Conservation (phyloP, 2,797 vertebrate species). For the Chaenodraco wilsoni region DNA sequence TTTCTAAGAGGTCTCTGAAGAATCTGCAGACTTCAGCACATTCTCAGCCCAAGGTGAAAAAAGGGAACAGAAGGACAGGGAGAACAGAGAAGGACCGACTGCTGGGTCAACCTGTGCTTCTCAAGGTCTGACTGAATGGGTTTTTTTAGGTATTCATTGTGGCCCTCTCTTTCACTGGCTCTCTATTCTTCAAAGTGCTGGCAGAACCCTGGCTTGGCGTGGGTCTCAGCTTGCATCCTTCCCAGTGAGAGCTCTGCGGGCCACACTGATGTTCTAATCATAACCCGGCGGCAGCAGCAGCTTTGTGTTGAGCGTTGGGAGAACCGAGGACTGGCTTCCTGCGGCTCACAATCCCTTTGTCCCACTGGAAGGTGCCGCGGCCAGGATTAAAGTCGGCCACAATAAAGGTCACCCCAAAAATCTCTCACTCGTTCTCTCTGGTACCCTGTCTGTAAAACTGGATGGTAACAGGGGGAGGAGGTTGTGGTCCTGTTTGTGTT, state of each 20-base stretch:
- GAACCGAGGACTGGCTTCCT: slow-evolving; percentile 76
- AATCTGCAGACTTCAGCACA: slow-evolving; percentile 79
- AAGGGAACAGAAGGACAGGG: slow-evolving; percentile 64
- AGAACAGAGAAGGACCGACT: slow-evolving; percentile 67
- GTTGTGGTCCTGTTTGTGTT: slow-evolving; percentile 21
- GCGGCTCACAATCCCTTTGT: slow-evolving; percentile 76
- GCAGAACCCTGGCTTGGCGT: slow-evolving; percentile 73
- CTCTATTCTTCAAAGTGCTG: slow-evolving; percentile 70
- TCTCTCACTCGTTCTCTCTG: slow-evolving; percentile 32
- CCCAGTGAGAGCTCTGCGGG: slow-evolving; percentile 64
- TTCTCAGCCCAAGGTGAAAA: slow-evolving; percentile 69
- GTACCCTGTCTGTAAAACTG: slow-evolving; percentile 28
- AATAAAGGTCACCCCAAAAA: slow-evolving; percentile 70
- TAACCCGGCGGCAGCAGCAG: slow-evolving; percentile 70
- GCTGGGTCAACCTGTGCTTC: slow-evolving; percentile 73
- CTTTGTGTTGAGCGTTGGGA: slow-evolving; percentile 72
- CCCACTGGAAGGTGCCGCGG: slow-evolving; percentile 65
- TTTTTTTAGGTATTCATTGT: slow-evolving; percentile 81
- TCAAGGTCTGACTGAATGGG: slow-evolving; percentile 74
- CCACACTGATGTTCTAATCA: slow-evolving; percentile 80
- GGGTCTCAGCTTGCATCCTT: slow-evolving; percentile 74
- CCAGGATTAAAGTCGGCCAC: slow-evolving; percentile 76
- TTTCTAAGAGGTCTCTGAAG: slow-evolving; percentile 64
- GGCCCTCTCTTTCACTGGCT: slow-evolving; percentile 71
- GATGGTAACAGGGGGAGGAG: slow-evolving; percentile 11